Evolutionary conservation across 2,888 invertebrate species (phyloP).

Genomic region (Antheraea assamensis): DNA sequence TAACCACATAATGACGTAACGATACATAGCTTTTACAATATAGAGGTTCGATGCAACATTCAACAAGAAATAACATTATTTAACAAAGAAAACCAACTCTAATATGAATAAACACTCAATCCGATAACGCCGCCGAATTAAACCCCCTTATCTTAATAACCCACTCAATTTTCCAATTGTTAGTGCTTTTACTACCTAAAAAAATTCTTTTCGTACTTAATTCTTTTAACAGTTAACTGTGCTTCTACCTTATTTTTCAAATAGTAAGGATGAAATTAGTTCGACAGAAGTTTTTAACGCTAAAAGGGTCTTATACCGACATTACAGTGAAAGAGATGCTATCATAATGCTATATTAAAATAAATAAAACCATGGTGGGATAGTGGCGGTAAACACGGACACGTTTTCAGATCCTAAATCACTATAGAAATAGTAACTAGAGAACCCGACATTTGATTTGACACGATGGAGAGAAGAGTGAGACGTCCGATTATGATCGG

Average conservation of each 20-base stretch:
- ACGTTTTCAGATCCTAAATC: too few species aligned
- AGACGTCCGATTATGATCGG: too few species aligned
- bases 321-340: not conserved
- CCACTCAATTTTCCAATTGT: conserved; percentile 14
- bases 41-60: not conserved
- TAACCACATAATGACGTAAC: not conserved
- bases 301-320: not conserved
- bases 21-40: not conserved
- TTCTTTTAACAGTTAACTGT: not conserved
- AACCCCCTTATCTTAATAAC: conserved; percentile 11
- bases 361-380: not conserved
- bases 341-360: not conserved
- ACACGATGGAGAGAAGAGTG: too few species aligned
- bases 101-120: conserved; percentile 8
- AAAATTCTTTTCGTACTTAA: not conserved
- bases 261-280: not conserved
- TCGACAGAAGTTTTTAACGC: not conserved
- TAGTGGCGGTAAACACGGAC: too few species aligned
- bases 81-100: conserved; percentile 1
- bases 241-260: not conserved
- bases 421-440: too few species aligned
- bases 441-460: too few species aligned
- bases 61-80: not conserved
- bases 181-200: conserved; percentile 6
- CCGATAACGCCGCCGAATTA: conserved; percentile 9